Percentiles rank a stretch among this genome's conserved stretches.
Conservation (phyloP, 2,797 vertebrate species). For the Antennarius maculatus region DNA sequence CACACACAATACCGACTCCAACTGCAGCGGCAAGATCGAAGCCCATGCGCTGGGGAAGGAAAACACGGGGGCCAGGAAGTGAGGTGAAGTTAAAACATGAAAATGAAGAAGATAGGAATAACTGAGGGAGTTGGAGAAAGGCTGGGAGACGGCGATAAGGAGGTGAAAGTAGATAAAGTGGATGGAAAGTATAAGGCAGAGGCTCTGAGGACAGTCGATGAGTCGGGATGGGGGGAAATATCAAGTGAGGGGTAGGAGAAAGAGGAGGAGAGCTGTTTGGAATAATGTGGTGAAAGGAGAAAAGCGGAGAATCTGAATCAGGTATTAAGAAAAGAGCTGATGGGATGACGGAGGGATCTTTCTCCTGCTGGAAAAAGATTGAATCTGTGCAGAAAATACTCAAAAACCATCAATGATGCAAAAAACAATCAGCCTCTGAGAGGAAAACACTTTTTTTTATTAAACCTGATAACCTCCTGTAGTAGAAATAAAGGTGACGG, state of each 20-base stretch:
- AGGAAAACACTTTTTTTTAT: not conserved
- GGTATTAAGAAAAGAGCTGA: not conserved
- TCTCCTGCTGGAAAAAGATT: not conserved
- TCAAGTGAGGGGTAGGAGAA: not conserved
- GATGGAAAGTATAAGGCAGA: not conserved
- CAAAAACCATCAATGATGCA: too few species aligned
- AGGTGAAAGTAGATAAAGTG: slow-evolving; percentile 19
- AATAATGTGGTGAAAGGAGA: not conserved
- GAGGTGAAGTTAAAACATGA: slow-evolving; percentile 26
- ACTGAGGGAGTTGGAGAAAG: slow-evolving; percentile 15
- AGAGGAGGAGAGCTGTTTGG: not conserved
- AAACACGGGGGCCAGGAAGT: slow-evolving; percentile 8
- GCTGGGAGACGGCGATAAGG: slow-evolving; percentile 11
- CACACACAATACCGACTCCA: slow-evolving; percentile 15
- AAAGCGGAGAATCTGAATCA: slow-evolving; percentile 6
- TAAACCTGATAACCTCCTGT: too few species aligned
- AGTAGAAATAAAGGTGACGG: too few species aligned
- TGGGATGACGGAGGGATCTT: slow-evolving; percentile 2
- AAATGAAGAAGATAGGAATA: slow-evolving; percentile 19
- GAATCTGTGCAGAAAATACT: not conserved
- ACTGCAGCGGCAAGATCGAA: slow-evolving; percentile 9
- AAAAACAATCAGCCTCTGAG: not conserved
- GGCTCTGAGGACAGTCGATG: not conserved
- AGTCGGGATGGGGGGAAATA: not conserved
- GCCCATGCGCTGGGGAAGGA: slow-evolving; percentile 13